Percentiles rank a stretch among this genome's conserved stretches.
These are phyloP conservation scores for Tetheella fluctuosa DNA, from an alignment of 2,888 invertebrate species.

Conservation along the genomic window DNA sequence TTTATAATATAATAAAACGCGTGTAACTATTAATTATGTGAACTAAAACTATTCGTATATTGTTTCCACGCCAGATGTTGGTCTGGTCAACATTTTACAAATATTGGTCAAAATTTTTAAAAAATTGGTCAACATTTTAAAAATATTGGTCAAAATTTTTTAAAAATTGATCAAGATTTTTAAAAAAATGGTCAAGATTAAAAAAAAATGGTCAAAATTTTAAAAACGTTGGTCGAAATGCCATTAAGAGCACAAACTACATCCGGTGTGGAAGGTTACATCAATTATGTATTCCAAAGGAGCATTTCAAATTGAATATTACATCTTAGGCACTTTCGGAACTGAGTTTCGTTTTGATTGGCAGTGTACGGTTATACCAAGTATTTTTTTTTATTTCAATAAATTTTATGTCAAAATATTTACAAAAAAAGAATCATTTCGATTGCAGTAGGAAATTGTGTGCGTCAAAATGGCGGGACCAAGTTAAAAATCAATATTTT, in stretches of 20 bases:
- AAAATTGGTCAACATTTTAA: not conserved
- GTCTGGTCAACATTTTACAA: not conserved
- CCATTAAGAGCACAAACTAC: too few relatives aligned
- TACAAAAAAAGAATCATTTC: not conserved
- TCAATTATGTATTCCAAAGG: not conserved
- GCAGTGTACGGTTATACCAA: not conserved
- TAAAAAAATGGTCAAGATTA: not conserved
- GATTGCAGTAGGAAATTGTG: not conserved
- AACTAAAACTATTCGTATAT: constrained; percentile 1
- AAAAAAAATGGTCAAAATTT: not conserved
- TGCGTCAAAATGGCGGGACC: not conserved
- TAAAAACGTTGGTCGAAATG: not conserved
- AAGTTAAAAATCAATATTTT: not conserved
- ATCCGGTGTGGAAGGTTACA: constrained; percentile 1
- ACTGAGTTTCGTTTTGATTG: not conserved
- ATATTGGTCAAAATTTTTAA: not conserved
- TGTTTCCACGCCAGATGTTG: not conserved
- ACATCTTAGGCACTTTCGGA: not conserved
- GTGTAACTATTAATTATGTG: not conserved
- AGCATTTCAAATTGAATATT: not conserved
- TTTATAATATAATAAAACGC: constrained; percentile 15
- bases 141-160: not conserved
- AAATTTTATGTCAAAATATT: not conserved
- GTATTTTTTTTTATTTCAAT: not conserved
- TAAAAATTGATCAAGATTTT: not conserved